These are phyloP conservation scores for Bombus consobrinus DNA, from an alignment of 1,140 invertebrate genomes.

Conservation along the genomic window DNA sequence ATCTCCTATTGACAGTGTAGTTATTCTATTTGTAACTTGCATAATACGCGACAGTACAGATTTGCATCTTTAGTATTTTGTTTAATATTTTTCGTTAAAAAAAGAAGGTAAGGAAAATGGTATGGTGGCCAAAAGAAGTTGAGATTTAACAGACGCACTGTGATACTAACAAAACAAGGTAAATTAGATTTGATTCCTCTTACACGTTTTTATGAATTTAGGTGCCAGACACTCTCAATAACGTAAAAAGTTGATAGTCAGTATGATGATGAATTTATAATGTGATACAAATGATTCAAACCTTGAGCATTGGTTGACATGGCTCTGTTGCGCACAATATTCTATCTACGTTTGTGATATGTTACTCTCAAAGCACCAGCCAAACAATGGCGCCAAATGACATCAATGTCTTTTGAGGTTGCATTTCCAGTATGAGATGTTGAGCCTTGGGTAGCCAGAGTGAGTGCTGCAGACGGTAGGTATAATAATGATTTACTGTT, in stretches of 20 bases:
- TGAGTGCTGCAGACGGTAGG: constrained; percentile 80
- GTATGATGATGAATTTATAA: constrained; percentile 82
- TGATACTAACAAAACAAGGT: constrained; percentile 78
- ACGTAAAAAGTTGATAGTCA: constrained; percentile 80
- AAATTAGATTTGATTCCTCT: constrained; percentile 81
- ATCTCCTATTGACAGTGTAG: constrained; percentile 43
- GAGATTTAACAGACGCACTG: constrained; percentile 70
- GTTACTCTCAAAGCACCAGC: constrained; percentile 81
- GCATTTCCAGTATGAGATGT: constrained; percentile 80
- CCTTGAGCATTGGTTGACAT: constrained; percentile 80
- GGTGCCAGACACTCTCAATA: constrained; percentile 81
- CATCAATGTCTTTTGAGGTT: constrained; percentile 81
- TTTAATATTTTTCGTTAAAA: constrained; percentile 39
- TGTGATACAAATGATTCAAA: constrained; percentile 81
- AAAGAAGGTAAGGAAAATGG: constrained; percentile 60
- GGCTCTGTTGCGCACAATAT: constrained; percentile 80
- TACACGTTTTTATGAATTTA: constrained; percentile 83
- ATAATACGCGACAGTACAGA: constrained; percentile 36
- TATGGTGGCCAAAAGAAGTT: constrained; percentile 54
- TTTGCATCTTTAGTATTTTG: constrained; percentile 42
- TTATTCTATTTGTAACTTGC: constrained; percentile 33
- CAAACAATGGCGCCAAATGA: constrained; percentile 78
- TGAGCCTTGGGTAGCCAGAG: constrained; percentile 75
- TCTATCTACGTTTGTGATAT: constrained; percentile 82
- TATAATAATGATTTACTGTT: constrained; percentile 79